These are phyloP conservation scores for Auanema sp. DNA, from an alignment of 2,888 invertebrate genomes.

Conservation along the genomic window DNA sequence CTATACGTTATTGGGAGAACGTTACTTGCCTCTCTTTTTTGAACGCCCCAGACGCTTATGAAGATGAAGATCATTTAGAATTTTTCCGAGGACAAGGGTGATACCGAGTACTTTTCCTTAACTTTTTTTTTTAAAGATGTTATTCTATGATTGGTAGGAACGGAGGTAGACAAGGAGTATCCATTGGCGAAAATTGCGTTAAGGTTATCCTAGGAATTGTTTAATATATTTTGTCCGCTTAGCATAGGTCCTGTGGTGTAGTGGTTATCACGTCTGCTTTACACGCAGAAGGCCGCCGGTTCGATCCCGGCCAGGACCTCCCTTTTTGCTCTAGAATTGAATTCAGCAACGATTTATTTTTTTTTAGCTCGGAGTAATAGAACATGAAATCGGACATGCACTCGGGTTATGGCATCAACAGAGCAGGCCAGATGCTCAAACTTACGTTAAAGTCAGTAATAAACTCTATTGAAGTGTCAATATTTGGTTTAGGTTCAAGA, in stretches of 20 bases:
- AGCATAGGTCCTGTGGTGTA: conserved; percentile 28
- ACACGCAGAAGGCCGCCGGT: conserved; percentile 51
- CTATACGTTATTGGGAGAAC: conserved; percentile 59
- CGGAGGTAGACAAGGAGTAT: conserved; percentile 63
- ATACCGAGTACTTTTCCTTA: conserved; percentile 2
- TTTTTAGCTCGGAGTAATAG: conserved; percentile 58
- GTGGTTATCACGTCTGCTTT: conserved; percentile 51
- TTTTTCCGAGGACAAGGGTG: conserved; percentile 63
- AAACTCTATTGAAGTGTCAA: not conserved
- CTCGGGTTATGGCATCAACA: conserved; percentile 64
- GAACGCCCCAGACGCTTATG: conserved; percentile 37
- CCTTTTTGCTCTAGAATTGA: not conserved
- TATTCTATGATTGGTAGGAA: conserved; percentile 63
- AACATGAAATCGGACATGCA: conserved; percentile 62
- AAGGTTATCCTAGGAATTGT: conserved; percentile 34
- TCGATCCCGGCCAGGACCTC: conserved; percentile 49
- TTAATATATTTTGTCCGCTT: conserved; percentile 3
- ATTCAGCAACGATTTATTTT: too few relatives aligned
- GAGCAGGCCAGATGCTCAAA: conserved; percentile 57
- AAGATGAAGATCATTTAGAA: conserved; percentile 55
- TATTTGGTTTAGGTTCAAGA: conserved; percentile 32
- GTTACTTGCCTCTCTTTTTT: conserved; percentile 58
- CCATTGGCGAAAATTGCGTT: conserved; percentile 61
- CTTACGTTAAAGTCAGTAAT: conserved; percentile 34
- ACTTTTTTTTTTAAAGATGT: conserved; percentile 44